Conservation (phyloP, 1,140 invertebrate genomes). For the Helicoverpa zea region DNA sequence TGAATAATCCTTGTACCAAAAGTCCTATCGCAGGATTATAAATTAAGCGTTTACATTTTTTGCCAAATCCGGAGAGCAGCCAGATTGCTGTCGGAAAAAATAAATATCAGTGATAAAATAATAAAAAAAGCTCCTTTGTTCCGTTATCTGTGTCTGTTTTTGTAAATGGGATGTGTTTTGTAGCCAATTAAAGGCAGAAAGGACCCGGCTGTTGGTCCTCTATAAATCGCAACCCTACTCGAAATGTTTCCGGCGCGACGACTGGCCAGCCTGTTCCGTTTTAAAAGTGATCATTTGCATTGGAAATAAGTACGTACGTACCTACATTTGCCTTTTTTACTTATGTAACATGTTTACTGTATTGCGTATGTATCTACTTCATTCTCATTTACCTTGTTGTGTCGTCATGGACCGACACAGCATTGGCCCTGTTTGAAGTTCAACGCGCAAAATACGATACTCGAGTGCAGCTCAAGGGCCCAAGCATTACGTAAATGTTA, state of each 20-base stretch:
- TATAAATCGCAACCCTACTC: slow-evolving; percentile 85
- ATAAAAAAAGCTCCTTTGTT: slow-evolving; percentile 56
- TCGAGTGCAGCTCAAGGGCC: no score
- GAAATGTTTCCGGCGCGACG: slow-evolving; percentile 75
- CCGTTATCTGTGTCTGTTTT: slow-evolving; percentile 68
- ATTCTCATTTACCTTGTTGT: neutral
- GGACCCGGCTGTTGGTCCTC: slow-evolving; percentile 77
- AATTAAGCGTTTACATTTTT: slow-evolving; percentile 4
- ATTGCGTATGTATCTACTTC: neutral
- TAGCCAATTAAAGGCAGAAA: slow-evolving; percentile 82
- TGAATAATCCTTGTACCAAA: no score
- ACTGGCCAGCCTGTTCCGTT: slow-evolving; percentile 44
- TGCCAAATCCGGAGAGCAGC: neutral
- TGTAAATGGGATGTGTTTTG: slow-evolving; percentile 80
- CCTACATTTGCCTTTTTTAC: neutral
- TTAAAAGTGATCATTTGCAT: slow-evolving; percentile 52
- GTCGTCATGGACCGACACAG: no score
- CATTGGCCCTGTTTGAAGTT: no score
- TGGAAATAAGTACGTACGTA: slow-evolving; percentile 8
- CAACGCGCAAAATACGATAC: no score
- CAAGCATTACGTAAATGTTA: no score
- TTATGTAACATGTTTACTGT: slow-evolving; percentile 26
- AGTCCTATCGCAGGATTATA: neutral
- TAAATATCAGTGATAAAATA: slow-evolving; percentile 17
- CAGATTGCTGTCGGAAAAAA: slow-evolving; percentile 16